Evolutionary conservation across 2,113 vertebrate species (phyloP).

Genomic region (Echinops telfairi): DNA sequence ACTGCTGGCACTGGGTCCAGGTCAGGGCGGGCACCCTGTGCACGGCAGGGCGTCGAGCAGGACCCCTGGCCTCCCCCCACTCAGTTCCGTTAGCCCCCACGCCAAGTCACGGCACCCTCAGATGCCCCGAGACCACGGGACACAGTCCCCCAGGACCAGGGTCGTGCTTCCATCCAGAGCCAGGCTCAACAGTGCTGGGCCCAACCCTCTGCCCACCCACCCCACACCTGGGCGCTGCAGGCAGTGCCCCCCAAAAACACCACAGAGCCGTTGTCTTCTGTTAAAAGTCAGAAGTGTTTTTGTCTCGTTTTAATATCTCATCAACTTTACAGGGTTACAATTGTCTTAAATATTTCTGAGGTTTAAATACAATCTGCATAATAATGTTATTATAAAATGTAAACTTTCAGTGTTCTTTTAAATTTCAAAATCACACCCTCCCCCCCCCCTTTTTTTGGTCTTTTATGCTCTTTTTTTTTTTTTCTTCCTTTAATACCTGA

Average conservation of each 20-base stretch:
- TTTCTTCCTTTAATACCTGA: conserved; percentile 86
- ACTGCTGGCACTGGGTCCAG: too few relatives aligned
- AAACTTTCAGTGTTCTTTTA: conserved; percentile 91
- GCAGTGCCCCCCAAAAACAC: background rate
- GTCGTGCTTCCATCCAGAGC: background rate
- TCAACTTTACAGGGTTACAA: conserved; percentile 90
- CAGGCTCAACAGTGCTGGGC: background rate
- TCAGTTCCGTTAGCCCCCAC: background rate
- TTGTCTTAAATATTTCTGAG: conserved; percentile 91
- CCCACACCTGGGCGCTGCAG: background rate
- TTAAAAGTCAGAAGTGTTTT: conserved; percentile 61
- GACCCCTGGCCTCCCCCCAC: background rate
- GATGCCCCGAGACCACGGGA: background rate
- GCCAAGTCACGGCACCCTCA: too few relatives aligned
- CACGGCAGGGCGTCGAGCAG: background rate
- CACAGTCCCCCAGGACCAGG: background rate
- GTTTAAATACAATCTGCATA: conserved; percentile 93
- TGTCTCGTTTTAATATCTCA: conserved; percentile 88
- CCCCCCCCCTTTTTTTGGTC: conserved; percentile 16
- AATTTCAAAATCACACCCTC: conserved; percentile 88
- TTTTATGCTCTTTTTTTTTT: conserved; percentile 59
- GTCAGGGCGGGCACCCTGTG: background rate
- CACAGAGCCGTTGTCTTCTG: background rate
- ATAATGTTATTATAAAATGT: conserved; percentile 93
- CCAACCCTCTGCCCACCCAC: background rate